These are phyloP conservation scores for Parnassius smintheus DNA, from an alignment of 2,888 invertebrate species.

Conservation along the genomic window DNA sequence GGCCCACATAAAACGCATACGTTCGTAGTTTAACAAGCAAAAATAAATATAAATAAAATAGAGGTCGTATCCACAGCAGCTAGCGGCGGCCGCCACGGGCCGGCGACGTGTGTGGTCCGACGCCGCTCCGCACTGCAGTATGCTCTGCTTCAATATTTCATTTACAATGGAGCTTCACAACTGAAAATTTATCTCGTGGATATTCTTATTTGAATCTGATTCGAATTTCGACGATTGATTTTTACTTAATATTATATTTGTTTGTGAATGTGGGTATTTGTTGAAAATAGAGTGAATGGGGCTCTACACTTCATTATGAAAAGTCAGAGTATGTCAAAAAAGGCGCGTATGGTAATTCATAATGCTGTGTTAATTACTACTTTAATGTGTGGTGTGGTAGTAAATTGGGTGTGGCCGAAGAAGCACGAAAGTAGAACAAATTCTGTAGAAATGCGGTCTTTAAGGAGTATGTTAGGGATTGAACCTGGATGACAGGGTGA, in stretches of 20 bases:
- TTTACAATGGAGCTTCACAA: slow-evolving; percentile 17
- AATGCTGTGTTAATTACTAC: too few species aligned
- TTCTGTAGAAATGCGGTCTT: too few species aligned
- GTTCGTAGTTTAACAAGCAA: slow-evolving; percentile 1
- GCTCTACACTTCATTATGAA: too few species aligned
- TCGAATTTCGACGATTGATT: slow-evolving; percentile 8
- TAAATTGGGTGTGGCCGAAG: too few species aligned
- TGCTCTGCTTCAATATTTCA: slow-evolving; percentile 25
- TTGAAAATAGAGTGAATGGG: too few species aligned
- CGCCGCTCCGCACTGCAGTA: slow-evolving; percentile 10
- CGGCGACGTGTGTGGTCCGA: slow-evolving; percentile 29
- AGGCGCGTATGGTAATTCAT: too few species aligned
- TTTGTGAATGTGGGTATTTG: too few species aligned
- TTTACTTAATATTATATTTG: not conserved
- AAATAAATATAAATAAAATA: slow-evolving; percentile 7
- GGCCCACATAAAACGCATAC: not conserved
- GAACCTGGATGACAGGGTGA: too few species aligned
- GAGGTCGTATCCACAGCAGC: slow-evolving; percentile 20
- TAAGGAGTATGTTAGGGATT: too few species aligned
- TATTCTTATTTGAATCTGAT: slow-evolving; percentile 23
- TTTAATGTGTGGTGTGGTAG: too few species aligned
- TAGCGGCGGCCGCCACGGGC: slow-evolving; percentile 7
- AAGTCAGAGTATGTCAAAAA: too few species aligned
- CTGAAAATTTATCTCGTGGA: slow-evolving; percentile 1
- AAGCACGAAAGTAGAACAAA: too few species aligned